Percentiles rank a stretch among this genome's conserved stretches.
Evolutionary conservation across 2,113 vertebrate species (phyloP).

Genomic region (Strix uralensis): DNA sequence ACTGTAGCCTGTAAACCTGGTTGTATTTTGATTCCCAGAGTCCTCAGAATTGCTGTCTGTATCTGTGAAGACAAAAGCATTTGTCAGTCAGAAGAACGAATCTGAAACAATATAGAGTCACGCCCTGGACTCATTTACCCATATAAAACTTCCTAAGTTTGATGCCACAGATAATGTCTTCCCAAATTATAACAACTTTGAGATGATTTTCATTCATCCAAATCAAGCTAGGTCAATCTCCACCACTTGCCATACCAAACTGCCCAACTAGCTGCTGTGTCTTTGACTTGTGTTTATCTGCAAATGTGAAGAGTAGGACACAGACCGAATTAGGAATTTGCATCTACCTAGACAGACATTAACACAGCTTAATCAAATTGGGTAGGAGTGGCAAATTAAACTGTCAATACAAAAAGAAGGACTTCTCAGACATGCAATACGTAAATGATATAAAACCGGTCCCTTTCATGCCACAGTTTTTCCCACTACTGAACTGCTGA

Average conservation of each 20-base stretch:
- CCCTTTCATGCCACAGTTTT: background rate
- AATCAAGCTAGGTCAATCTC: background rate
- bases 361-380: background rate
- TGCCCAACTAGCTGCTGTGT: background rate
- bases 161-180: background rate
- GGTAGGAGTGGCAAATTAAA: background rate
- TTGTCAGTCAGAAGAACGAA: background rate
- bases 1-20: conserved; percentile 72
- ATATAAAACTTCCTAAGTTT: background rate
- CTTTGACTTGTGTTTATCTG: background rate
- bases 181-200: background rate
- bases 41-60: conserved; percentile 92
- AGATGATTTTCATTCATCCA: background rate
- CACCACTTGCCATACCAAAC: background rate
- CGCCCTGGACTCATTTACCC: background rate
- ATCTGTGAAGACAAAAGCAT: conserved; percentile 69
- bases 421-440: background rate
- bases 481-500: background rate
- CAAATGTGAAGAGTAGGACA: background rate
- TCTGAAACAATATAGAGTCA: background rate
- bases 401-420: background rate
- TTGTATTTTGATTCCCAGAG: conserved; percentile 73
- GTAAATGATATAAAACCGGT: background rate
- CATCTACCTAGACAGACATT: background rate
- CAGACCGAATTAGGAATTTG: background rate